Base-by-base conservation (phyloP, 2,888 invertebrate genomes). In the Bimastos eiseni region DNA sequence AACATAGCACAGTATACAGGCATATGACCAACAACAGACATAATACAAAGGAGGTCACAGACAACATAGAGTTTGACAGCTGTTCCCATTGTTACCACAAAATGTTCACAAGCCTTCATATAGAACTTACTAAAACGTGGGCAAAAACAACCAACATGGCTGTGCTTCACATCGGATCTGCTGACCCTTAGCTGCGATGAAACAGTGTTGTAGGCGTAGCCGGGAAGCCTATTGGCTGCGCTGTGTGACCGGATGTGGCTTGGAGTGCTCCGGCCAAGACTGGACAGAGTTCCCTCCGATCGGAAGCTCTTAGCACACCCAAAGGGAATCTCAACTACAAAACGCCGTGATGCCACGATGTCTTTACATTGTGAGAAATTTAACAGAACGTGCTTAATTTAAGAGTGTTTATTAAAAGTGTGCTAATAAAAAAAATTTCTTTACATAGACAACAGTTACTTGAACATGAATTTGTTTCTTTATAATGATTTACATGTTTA, bases 101-200 rank as follows among this genome's bases (percentile, higher is more conserved):
- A 70, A 70, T 70, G 6, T n/a, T 30, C 8, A 34, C 30, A 34
- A 34, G 34, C 86, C 34, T 86, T 86, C 34, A 86, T 19, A 19
- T 8, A 19, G 86, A 24, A 86, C 86, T 86, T 86, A 86, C 86
- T 86, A 86, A 86, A 86, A 86, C 86, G 86, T 37, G 86, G 37
- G n/a, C 86, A 86, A 34, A 37, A 2, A 19, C 86, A 86, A 86
- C 86, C 19, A 33, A 37, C 86, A 86, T 4, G 15, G 86, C 34
- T 37, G 86, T 30, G 36, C 37, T 19, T 34, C 36, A 86, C 37
- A 37, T 86, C 24, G 24, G 8, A 86, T 36, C 86, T 36, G 37
- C 86, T 86, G 86, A 37, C 34, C 37, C 86, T 86, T 34, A 86
- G 37, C 36, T 86, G 34, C 3, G 86, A 86, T 24, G 86, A 86